Evolutionary conservation across 2,113 vertebrate species (phyloP).

Genomic region (Tragelaphus strepsiceros): DNA sequence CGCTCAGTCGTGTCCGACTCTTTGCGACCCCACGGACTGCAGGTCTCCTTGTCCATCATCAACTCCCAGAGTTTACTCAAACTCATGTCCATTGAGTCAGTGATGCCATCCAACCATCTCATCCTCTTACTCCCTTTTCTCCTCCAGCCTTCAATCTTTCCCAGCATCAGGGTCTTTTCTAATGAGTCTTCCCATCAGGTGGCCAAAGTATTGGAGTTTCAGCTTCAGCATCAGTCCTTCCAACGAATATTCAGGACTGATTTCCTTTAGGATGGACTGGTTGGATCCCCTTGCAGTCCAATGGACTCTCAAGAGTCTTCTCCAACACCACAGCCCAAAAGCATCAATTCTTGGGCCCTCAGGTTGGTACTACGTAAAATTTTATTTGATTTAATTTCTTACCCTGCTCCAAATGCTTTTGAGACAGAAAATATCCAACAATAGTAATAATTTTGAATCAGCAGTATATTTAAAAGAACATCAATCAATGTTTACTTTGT

Average conservation of each 20-base stretch:
- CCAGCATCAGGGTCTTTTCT: not conserved
- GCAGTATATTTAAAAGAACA: not conserved
- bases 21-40: not conserved
- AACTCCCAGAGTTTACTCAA: not conserved
- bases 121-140: not conserved
- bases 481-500: not conserved
- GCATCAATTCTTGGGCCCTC: not conserved
- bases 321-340: not conserved
- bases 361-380: slow-evolving; percentile 44
- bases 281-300: not conserved
- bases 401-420: not conserved
- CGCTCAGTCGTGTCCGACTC: rapidly evolving
- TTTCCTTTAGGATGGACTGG: not conserved
- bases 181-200: not conserved
- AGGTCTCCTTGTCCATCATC: not conserved
- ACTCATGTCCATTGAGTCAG: not conserved
- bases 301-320: not conserved
- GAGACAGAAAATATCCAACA: slow-evolving; percentile 44
- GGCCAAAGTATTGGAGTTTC: not conserved
- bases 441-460: not conserved
- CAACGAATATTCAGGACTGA: not conserved
- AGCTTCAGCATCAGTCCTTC: not conserved
- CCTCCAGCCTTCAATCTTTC: not conserved
- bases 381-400: slow-evolving; percentile 47
- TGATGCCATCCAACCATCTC: not conserved